Conservation (phyloP, 1,140 invertebrate genomes). For the Drosophila rufa region DNA sequence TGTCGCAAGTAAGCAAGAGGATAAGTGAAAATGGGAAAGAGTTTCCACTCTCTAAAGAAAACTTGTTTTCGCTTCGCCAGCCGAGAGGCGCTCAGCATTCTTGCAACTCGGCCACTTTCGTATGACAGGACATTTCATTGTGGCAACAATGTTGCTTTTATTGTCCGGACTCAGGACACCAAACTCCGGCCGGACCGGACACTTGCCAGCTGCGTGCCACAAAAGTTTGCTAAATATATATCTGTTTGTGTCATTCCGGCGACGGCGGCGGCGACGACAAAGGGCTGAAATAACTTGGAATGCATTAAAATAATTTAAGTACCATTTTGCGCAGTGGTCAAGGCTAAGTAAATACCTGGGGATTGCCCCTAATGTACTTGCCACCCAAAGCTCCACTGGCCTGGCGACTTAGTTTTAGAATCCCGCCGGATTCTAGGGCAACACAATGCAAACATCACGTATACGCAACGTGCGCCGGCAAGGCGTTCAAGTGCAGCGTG, state of each 20-base stretch:
- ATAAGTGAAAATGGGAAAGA: slow-evolving; percentile 10
- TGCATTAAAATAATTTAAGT: slow-evolving; percentile 70
- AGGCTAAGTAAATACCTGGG: slow-evolving; percentile 40
- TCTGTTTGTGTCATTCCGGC: slow-evolving; percentile 35
- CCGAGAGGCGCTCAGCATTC: slow-evolving; percentile 62
- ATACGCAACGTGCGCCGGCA: slow-evolving; percentile 60
- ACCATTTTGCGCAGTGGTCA: slow-evolving; percentile 39
- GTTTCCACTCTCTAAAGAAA: slow-evolving; percentile 18
- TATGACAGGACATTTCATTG: slow-evolving; percentile 70
- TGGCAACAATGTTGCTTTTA: slow-evolving; percentile 73
- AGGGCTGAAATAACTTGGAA: slow-evolving; percentile 54
- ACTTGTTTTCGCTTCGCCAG: slow-evolving; percentile 65
- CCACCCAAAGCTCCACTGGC: slow-evolving; percentile 1
- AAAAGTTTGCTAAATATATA: slow-evolving; percentile 66
- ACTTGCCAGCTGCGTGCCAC: slow-evolving; percentile 48
- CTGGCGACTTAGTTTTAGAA: slow-evolving; percentile 10
- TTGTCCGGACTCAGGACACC: slow-evolving; percentile 31
- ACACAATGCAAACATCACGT: slow-evolving; percentile 53
- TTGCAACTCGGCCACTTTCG: slow-evolving; percentile 67
- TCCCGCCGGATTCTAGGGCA: slow-evolving; percentile 18
- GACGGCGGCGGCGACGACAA: slow-evolving; percentile 22
- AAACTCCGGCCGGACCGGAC: slow-evolving; percentile 51
- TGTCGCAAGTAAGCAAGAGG: slow-evolving; percentile 17
- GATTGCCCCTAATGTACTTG: background rate
- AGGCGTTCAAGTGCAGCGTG: slow-evolving; percentile 47